phyloP scores from a whole-genome alignment of 1,140 invertebrate genomes.

The Conopomorpha cramerella region DNA sequence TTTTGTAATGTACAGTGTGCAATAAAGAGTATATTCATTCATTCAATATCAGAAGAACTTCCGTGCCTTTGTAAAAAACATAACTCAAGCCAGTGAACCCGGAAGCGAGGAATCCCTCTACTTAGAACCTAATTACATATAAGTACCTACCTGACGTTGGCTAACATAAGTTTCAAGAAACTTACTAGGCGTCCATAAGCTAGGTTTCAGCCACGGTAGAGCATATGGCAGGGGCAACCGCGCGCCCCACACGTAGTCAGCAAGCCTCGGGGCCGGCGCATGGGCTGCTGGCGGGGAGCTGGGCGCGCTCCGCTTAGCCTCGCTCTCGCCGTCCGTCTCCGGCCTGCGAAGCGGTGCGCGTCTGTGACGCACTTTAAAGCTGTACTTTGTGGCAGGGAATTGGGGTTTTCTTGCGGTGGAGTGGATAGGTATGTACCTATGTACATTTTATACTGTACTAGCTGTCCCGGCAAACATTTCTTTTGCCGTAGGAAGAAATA shows the following conservation, averaged over 20 bases:
- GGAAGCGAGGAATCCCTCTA: no score
- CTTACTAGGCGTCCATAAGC: conserved; percentile 42
- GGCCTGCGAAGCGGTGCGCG: conserved; percentile 44
- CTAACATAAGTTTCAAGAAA: no score
- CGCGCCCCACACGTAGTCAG: conserved; percentile 48
- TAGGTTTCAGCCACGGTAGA: conserved; percentile 44
- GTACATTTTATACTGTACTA: no score
- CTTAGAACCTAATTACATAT: no score
- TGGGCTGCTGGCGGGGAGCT: conserved; percentile 32
- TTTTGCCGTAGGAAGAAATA: no score
- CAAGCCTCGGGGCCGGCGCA: conserved; percentile 35
- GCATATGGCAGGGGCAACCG: conserved; percentile 40
- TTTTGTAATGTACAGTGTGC: no score
- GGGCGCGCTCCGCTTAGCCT: conserved; percentile 26
- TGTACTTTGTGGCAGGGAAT: conserved; percentile 27
- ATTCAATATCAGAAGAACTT: no score
- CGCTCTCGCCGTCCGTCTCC: conserved; percentile 19
- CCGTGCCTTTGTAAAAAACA: no score
- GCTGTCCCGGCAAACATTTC: no score
- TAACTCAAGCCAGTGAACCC: no score
- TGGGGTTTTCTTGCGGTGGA: background rate
- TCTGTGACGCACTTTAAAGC: conserved; percentile 51
- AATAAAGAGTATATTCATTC: no score
- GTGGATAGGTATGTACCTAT: background rate
- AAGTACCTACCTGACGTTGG: no score